These are phyloP conservation scores for Oxycera nigricornis DNA, from an alignment of 2,888 invertebrate species.

Conservation along the genomic window DNA sequence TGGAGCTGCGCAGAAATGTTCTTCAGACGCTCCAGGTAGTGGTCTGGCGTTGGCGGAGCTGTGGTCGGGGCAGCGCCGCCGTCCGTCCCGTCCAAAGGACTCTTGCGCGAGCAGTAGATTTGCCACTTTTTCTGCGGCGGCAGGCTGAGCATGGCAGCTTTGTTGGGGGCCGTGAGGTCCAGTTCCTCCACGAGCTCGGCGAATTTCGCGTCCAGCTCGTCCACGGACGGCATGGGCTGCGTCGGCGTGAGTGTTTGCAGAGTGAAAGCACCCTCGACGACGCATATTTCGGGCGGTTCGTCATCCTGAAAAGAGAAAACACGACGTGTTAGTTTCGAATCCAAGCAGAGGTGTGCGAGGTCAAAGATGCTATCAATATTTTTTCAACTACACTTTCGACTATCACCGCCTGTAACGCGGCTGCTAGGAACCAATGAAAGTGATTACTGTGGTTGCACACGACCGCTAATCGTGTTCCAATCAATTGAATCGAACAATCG, in stretches of 20 bases:
- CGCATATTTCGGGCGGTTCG: slow-evolving; percentile 95
- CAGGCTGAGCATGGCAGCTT: slow-evolving; percentile 91
- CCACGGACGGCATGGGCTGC: slow-evolving; percentile 91
- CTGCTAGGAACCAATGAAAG: too few species aligned
- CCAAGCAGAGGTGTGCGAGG: too few species aligned
- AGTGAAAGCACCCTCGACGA: slow-evolving; percentile 87
- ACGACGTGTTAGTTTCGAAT: too few species aligned
- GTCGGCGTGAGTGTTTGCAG: slow-evolving; percentile 90
- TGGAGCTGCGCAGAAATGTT: slow-evolving; percentile 71
- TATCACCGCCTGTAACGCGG: too few species aligned
- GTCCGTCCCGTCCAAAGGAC: slow-evolving; percentile 68
- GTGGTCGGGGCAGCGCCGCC: slow-evolving; percentile 67
- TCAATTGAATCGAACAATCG: neutral
- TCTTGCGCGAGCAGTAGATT: slow-evolving; percentile 89
- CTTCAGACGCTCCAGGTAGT: slow-evolving; percentile 88
- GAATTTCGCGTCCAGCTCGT: slow-evolving; percentile 92
- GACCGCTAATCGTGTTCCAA: neutral
- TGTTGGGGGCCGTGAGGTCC: slow-evolving; percentile 91
- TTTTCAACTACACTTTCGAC: too few species aligned
- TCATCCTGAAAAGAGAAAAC: slow-evolving; percentile 84
- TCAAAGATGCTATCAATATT: too few species aligned
- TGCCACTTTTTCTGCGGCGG: slow-evolving; percentile 98
- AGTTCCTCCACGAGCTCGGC: slow-evolving; percentile 95
- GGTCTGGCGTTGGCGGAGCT: slow-evolving; percentile 83
- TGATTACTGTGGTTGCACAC: too few species aligned